phyloP scores from a whole-genome alignment of 1,140 invertebrate genomes.

The Calliphora vicina region DNA sequence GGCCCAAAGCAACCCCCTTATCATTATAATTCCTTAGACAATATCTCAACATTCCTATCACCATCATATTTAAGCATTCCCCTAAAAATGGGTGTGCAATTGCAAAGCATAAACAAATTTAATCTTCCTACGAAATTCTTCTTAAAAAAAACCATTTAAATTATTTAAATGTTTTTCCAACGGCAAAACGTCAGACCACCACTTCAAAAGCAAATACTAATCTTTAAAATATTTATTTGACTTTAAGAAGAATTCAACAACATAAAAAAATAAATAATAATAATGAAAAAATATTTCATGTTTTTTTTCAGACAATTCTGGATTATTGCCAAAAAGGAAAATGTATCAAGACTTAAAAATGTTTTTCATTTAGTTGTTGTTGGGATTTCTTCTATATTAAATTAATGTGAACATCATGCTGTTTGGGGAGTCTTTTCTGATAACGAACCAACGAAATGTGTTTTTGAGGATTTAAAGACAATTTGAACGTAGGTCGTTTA shows the following conservation, averaged over 20 bases:
- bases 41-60: too few species aligned
- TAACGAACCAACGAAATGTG: neutral
- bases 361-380: neutral
- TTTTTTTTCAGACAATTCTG: neutral
- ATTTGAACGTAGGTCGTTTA: neutral
- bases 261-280: neutral
- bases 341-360: neutral
- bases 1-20: too few species aligned
- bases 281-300: neutral
- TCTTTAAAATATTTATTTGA: neutral
- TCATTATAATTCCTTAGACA: too few species aligned
- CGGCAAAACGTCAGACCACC: too few species aligned
- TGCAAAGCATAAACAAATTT: neutral
- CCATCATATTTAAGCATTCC: too few species aligned
- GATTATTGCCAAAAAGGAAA: neutral
- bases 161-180: neutral
- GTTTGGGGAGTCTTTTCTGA: neutral
- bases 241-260: neutral
- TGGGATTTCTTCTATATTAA: neutral
- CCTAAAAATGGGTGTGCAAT: neutral
- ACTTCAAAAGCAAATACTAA: neutral
- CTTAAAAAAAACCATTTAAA: neutral
- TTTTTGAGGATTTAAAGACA: conserved; percentile 1
- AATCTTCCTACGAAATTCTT: neutral
- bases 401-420: neutral